Percentiles rank a stretch among this genome's conserved stretches.
Evolutionary conservation across 2,888 invertebrate genomes (phyloP).

Genomic region (Chrysolina oricalcia): DNA sequence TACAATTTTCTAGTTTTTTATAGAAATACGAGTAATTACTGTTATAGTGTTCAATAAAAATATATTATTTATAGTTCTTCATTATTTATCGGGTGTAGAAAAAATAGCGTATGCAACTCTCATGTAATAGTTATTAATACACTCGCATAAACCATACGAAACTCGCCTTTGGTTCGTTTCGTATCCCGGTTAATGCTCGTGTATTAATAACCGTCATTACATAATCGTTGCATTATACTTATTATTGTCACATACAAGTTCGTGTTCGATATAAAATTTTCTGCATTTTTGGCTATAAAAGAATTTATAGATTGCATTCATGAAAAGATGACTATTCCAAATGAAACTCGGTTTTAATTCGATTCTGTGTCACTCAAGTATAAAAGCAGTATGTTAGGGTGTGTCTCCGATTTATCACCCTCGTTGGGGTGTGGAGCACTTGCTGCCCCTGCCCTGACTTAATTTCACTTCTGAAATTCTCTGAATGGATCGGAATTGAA

Average conservation of each 20-base stretch:
- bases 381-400: constrained; percentile 18
- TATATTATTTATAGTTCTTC: too few species aligned
- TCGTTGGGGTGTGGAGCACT: constrained; percentile 11
- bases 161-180: too few species aligned
- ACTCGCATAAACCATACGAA: too few species aligned
- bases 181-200: too few species aligned
- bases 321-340: constrained; percentile 7
- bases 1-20: too few species aligned
- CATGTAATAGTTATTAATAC: too few species aligned
- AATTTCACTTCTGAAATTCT: not conserved
- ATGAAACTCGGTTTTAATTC: constrained; percentile 11
- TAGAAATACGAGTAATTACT: too few species aligned
- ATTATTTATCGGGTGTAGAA: too few species aligned
- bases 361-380: not conserved
- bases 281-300: not conserved
- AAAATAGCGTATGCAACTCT: too few species aligned
- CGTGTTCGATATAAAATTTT: not conserved
- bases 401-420: constrained; percentile 15
- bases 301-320: not conserved
- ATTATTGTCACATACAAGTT: not conserved
- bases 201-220: too few species aligned
- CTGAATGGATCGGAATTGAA: not conserved
- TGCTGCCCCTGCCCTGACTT: constrained; percentile 23
- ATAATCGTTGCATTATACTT: not conserved
- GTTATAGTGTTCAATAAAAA: too few species aligned